These are phyloP conservation scores for Catostomus latipinnis DNA, from an alignment of 2,797 vertebrate species.

Conservation along the genomic window DNA sequence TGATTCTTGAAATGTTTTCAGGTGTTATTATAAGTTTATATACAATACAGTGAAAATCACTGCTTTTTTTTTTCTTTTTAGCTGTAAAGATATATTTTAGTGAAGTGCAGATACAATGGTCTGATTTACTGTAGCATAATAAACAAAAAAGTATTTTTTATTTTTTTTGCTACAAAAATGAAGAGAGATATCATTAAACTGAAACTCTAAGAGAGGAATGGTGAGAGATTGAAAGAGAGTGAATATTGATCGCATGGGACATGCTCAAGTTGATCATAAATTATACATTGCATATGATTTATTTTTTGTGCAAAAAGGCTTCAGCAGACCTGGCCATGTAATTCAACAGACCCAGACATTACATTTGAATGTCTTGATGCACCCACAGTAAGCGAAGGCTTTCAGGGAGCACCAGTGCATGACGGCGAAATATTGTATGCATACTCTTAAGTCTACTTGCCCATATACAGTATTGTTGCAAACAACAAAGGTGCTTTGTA, in stretches of 20 bases:
- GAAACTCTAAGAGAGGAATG: background rate
- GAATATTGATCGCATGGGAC: conserved; percentile 29
- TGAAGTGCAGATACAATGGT: background rate
- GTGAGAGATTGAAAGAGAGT: background rate
- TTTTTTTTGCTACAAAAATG: background rate
- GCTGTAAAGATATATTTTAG: background rate
- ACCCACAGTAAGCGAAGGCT: conserved; percentile 13
- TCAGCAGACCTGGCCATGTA: conserved; percentile 13
- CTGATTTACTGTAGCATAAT: conserved; percentile 5
- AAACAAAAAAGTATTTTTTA: too few species aligned
- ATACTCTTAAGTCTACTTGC: conserved; percentile 21
- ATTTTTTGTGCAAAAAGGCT: background rate
- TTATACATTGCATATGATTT: conserved; percentile 31
- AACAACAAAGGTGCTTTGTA: background rate
- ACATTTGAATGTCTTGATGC: conserved; percentile 31
- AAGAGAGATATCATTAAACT: background rate
- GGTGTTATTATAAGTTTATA: background rate
- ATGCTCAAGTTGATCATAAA: conserved; percentile 43
- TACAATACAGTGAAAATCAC: too few species aligned
- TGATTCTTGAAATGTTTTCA: too few species aligned
- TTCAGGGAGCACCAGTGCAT: conserved; percentile 25
- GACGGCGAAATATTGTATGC: conserved; percentile 41
- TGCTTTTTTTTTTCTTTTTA: background rate
- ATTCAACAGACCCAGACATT: conserved; percentile 1
- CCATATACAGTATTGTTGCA: background rate